Evolutionary conservation across 2,797 vertebrate genomes (phyloP).

Genomic region (Cephalopachus bancanus): DNA sequence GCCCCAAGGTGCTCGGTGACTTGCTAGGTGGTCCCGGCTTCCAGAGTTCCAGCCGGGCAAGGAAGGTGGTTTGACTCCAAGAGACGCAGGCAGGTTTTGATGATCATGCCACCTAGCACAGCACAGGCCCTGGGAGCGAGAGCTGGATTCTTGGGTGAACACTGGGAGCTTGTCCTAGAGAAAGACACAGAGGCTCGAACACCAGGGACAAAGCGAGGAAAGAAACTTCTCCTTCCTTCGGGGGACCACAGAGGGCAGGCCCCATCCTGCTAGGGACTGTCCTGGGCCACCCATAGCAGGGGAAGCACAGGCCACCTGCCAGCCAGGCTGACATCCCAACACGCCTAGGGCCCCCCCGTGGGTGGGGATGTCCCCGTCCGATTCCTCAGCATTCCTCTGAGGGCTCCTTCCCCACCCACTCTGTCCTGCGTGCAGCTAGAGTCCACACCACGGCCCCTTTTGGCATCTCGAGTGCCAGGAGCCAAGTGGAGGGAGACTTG

Average conservation of each 20-base stretch:
- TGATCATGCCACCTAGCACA: too few relatives aligned
- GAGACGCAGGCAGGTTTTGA: not conserved
- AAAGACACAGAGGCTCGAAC: not conserved
- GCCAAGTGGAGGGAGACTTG: not conserved
- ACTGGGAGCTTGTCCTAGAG: slow-evolving; percentile 21
- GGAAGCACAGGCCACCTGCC: not conserved
- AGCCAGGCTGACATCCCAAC: not conserved
- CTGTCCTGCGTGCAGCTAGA: not conserved
- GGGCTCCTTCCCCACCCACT: not conserved
- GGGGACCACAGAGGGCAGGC: not conserved
- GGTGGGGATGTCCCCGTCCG: not conserved
- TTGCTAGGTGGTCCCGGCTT: not conserved
- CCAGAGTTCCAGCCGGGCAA: not conserved
- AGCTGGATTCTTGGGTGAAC: not conserved
- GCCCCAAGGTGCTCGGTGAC: not conserved
- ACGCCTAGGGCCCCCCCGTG: rapidly evolving
- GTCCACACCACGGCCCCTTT: not conserved
- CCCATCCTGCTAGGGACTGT: not conserved
- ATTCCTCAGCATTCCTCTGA: not conserved
- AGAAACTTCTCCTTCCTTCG: not conserved
- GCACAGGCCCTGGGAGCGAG: not conserved
- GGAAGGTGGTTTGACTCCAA: rapidly evolving
- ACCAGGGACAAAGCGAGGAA: not conserved
- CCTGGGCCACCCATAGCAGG: not conserved
- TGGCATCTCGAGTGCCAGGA: not conserved